These are phyloP conservation scores for Hypercompe scribonia DNA, from an alignment of 2,888 invertebrate species.

Conservation along the genomic window DNA sequence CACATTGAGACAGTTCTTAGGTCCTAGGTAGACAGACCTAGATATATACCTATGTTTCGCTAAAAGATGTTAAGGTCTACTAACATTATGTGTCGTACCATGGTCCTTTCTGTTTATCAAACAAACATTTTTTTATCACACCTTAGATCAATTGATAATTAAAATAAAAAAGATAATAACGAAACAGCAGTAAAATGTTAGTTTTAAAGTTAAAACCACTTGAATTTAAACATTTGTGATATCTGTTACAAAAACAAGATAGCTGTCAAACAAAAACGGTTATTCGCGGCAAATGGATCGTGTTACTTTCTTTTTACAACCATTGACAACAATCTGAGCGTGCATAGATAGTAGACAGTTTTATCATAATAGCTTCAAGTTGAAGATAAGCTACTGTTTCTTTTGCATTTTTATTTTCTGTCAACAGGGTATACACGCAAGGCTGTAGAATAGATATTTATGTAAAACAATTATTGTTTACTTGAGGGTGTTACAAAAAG, in stretches of 20 bases:
- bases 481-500: neutral
- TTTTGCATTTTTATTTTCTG: conserved; percentile 59
- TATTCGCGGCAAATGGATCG: conserved; percentile 42
- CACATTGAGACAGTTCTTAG: too few relatives aligned
- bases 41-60: too few relatives aligned
- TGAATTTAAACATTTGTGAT: neutral
- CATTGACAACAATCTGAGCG: conserved; percentile 53
- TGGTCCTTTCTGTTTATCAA: neutral
- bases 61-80: too few relatives aligned
- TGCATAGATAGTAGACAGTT: conserved; percentile 60
- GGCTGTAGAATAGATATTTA: conserved; percentile 45
- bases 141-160: conserved; percentile 20
- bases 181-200: conserved; percentile 13
- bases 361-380: conserved; percentile 75
- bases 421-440: conserved; percentile 57
- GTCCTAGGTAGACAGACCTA: too few relatives aligned
- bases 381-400: conserved; percentile 72
- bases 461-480: neutral
- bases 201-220: neutral
- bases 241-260: conserved; percentile 7
- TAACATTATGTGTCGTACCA: neutral
- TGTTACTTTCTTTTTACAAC: conserved; percentile 56
- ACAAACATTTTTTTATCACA: conserved; percentile 11
- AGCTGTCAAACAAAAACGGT: conserved; percentile 12
- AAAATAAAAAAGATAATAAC: conserved; percentile 15